Evolutionary conservation across 2,888 invertebrate species (phyloP).

Genomic region (Lasioglossum leucozonium): DNA sequence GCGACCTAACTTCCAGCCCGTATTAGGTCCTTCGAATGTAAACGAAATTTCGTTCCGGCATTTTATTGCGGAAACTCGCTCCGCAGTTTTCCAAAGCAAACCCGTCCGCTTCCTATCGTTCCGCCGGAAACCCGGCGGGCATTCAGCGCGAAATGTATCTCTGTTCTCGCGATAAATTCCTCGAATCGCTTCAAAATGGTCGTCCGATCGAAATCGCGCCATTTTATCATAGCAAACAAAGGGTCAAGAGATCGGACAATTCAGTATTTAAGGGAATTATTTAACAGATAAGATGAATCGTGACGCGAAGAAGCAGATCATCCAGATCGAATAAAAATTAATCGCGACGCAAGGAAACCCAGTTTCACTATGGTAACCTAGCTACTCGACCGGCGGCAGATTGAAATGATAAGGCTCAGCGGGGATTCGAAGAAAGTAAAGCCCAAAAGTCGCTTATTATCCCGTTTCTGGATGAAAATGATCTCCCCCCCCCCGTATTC

Average conservation of each 20-base stretch:
- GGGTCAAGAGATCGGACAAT: background rate
- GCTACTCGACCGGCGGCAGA: background rate
- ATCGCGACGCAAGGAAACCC: background rate
- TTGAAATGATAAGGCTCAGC: background rate
- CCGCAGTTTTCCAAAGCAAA: background rate
- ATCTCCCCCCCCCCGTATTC: background rate
- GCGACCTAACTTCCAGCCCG: background rate
- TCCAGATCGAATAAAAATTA: background rate
- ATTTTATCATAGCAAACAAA: background rate
- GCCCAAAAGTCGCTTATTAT: conserved; percentile 8
- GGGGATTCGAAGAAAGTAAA: background rate
- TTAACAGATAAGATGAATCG: background rate
- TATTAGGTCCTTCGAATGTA: background rate
- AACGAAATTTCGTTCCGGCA: background rate
- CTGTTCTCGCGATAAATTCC: background rate
- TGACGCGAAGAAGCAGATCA: background rate
- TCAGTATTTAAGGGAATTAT: background rate
- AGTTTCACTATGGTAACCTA: background rate
- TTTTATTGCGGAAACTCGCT: conserved; percentile 2
- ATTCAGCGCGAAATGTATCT: background rate
- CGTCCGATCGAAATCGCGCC: background rate
- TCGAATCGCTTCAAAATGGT: background rate
- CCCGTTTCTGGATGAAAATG: background rate
- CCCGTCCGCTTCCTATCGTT: background rate
- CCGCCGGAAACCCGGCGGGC: background rate